phyloP scores from a whole-genome alignment of 2,113 vertebrate genomes.

The Pomatorhinus ruficollis region DNA sequence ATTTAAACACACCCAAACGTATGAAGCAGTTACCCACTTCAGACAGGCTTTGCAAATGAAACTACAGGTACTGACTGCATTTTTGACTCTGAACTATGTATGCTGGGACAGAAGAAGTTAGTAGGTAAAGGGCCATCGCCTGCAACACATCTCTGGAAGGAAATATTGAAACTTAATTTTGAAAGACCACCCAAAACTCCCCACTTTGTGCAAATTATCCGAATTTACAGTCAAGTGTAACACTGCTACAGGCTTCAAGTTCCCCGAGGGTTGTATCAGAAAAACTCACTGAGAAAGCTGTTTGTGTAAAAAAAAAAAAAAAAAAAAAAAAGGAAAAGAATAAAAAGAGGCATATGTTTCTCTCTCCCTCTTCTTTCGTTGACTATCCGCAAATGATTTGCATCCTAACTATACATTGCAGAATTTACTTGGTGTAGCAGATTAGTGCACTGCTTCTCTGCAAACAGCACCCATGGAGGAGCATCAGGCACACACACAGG shows the following conservation, averaged over 20 bases:
- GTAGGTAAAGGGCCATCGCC: background rate
- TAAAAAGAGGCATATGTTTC: background rate
- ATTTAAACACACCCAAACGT: conserved; percentile 1
- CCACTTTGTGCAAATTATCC: background rate
- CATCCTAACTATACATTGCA: background rate
- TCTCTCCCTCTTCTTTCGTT: background rate
- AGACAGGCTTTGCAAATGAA: background rate
- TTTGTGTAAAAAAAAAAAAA: background rate
- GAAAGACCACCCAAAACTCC: background rate
- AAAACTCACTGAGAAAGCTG: background rate
- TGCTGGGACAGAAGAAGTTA: background rate
- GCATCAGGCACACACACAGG: background rate
- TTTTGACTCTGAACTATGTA: background rate
- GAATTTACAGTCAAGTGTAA: background rate
- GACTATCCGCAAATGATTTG: background rate
- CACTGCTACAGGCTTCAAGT: background rate
- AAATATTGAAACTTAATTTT: background rate
- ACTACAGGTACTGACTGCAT: background rate
- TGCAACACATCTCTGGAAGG: background rate
- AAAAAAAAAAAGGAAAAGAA: background rate
- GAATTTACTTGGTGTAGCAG: background rate
- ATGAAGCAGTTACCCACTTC: background rate
- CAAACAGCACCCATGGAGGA: background rate
- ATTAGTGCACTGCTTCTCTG: background rate
- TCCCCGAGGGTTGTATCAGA: rapidly evolving